Evolutionary conservation across 2,113 vertebrate genomes (phyloP), one percentile per base, ranked within the genome.

Genomic region (Toxotes chatareus): DNA sequence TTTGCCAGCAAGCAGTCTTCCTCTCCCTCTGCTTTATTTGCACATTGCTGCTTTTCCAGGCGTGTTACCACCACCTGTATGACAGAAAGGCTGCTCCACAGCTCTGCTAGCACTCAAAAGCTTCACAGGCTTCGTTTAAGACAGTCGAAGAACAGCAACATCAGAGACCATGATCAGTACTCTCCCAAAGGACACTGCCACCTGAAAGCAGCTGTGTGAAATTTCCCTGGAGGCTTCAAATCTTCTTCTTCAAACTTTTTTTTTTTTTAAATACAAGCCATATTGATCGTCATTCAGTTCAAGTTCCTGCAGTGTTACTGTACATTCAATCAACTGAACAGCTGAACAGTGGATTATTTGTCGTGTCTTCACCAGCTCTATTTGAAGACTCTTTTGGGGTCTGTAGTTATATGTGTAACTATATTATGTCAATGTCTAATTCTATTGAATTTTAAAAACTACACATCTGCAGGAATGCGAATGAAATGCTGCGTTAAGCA

Each of bases 381-480:
- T 55, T 55, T 55, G 21, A 55, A 56, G n/a, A 23, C 27, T 27
- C 27, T 56, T 21, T 44, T 2, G n/a, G 40, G 32, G 3, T 42
- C 32, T 32, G 32, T 40, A 2, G 12, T 59, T 71, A 12, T 23
- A 13, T n/a, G 11, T 32, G 5, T 32, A 27, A 0, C 55, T 16
- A 12, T 23, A n/a, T 47, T 42, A 47, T 44, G 32, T 32, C 70
- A 23, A 42, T 64, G 11, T 62, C 2, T 51, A 4, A 56, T 46
- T 46, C n/a, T 59, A 21, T 23, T 56, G 40, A 53, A 14, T 49
- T 73, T 42, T 27, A 9, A 44, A 66, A 65, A 14, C 27, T 0
- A 13, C 38, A 16, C 3, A 10, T 62, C 67, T 27, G 17, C 68
- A 64, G 65, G 75, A 88, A 85, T 79, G 53, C 73, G 60, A 88